A percentile compares a stretch with the other conserved stretches of the same genome.
Evolutionary conservation across 2,113 vertebrate genomes (phyloP).

Genomic region (Ammodytes dubius): DNA sequence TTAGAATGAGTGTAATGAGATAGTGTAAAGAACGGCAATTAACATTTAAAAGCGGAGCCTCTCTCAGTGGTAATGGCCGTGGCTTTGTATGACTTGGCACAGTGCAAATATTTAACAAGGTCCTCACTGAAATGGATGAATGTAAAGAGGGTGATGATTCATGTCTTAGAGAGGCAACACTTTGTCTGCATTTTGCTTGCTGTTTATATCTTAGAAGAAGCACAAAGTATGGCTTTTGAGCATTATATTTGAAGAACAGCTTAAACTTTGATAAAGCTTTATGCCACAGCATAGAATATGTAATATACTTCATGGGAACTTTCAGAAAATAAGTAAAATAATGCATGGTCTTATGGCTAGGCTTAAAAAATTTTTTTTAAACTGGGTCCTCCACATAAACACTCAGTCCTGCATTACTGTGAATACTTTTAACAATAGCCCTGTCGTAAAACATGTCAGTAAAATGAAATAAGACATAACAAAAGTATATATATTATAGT

Average conservation of each 20-base stretch:
- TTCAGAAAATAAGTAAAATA: neutral
- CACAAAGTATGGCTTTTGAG: neutral
- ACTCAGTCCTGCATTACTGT: neutral
- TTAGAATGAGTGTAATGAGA: constrained; percentile 75
- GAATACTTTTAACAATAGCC: neutral
- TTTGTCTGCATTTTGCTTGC: constrained; percentile 22
- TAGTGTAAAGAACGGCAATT: constrained; percentile 76
- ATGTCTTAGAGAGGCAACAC: constrained; percentile 3
- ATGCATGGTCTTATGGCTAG: neutral
- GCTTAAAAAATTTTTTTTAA: too few species aligned
- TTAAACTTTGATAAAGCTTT: neutral
- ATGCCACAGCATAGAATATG: neutral
- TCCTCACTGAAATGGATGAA: constrained; percentile 60
- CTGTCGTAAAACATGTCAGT: neutral
- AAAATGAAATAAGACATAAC: constrained; percentile 2
- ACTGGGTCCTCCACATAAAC: neutral
- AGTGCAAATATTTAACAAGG: constrained; percentile 79
- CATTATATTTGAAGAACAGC: neutral
- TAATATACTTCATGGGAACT: neutral
- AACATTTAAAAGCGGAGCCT: constrained; percentile 78
- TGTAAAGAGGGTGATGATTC: constrained; percentile 35
- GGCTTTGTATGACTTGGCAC: constrained; percentile 60
- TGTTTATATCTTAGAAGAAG: constrained; percentile 1
- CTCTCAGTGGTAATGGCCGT: constrained; percentile 72
- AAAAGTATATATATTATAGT: neutral